phyloP scores from a whole-genome alignment of 2,113 vertebrate genomes.

The Myiagra hebetior region DNA sequence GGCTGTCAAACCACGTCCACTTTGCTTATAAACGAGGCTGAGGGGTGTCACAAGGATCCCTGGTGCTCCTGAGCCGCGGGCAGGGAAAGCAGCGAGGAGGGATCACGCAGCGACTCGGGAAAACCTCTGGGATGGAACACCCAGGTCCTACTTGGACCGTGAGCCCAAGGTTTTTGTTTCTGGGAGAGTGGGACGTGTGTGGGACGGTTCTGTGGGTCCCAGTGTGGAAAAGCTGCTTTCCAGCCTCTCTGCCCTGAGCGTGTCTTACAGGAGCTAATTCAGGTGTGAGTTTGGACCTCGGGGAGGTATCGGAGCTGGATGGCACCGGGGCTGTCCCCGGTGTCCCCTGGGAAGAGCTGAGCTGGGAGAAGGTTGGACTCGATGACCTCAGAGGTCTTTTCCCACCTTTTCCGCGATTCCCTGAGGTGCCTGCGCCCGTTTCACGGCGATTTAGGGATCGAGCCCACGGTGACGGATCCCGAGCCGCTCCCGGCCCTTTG shows the following conservation, averaged over 20 bases:
- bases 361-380: neutral
- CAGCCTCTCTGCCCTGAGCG: neutral
- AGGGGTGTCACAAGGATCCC: neutral
- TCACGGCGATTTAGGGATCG: accelerated
- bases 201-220: neutral
- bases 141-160: neutral
- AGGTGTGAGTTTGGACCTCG: accelerated
- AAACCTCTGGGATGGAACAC: neutral
- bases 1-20: neutral
- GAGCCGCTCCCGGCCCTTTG: accelerated
- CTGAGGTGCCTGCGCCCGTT: accelerated
- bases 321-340: accelerated
- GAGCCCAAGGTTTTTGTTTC: neutral
- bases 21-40: neutral
- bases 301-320: accelerated
- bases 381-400: neutral
- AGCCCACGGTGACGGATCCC: neutral
- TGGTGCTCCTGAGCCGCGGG: accelerated
- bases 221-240: neutral
- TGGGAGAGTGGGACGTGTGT: neutral
- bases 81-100: neutral
- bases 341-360: neutral
- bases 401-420: neutral
- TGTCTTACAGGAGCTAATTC: accelerated
- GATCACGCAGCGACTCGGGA: accelerated